These are phyloP conservation scores for Nowickia ferox DNA, from an alignment of 2,888 invertebrate genomes.

Conservation along the genomic window DNA sequence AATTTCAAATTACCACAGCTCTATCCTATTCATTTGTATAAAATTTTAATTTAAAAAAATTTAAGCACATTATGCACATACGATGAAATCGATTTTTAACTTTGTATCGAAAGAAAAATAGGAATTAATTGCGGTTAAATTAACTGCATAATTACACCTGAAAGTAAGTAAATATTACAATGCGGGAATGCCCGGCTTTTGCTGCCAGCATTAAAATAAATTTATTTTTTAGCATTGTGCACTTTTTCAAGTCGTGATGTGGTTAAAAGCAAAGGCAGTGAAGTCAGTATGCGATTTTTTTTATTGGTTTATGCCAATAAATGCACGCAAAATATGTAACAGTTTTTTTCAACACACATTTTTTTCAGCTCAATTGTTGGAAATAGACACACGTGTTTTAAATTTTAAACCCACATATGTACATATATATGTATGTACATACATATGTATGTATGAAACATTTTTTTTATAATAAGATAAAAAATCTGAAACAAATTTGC, in stretches of 20 bases:
- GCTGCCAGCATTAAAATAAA: background rate
- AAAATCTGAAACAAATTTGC: background rate
- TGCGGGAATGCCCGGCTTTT: constrained; percentile 12
- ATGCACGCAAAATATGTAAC: constrained; percentile 18
- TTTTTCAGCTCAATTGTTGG: background rate
- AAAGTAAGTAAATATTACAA: constrained; percentile 41
- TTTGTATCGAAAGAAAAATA: constrained; percentile 5
- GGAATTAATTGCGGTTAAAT: constrained; percentile 46
- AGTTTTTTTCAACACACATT: background rate
- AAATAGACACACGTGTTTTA: constrained; percentile 16
- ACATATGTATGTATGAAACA: background rate
- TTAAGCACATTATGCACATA: background rate
- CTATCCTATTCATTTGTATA: no score
- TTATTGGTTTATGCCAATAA: constrained; percentile 9
- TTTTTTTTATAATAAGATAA: no score
- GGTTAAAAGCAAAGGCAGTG: constrained; percentile 35
- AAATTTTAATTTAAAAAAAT: no score
- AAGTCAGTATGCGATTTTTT: background rate
- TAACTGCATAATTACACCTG: constrained; percentile 54
- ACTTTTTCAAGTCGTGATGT: constrained; percentile 24
- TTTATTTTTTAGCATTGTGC: background rate
- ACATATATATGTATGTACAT: background rate
- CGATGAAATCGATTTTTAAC: constrained; percentile 15
- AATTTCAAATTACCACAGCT: no score
- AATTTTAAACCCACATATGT: background rate